These are phyloP conservation scores for Cyclopterus lumpus DNA, from an alignment of 2,797 vertebrate genomes.

Conservation along the genomic window DNA sequence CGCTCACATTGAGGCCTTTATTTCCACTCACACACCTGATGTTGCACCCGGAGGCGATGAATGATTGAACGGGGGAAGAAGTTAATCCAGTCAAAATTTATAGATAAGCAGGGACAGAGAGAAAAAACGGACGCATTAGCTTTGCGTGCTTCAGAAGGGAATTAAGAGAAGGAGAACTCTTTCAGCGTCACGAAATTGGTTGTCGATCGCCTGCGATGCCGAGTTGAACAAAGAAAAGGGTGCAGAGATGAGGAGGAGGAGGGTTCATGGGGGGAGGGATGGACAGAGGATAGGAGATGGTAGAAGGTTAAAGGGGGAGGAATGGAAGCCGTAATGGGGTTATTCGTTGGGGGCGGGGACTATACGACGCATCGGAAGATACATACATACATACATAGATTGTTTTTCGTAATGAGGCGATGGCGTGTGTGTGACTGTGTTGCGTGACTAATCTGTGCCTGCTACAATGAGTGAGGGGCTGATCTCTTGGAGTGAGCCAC, in stretches of 20 bases:
- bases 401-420: slow-evolving; percentile 48
- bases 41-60: not conserved
- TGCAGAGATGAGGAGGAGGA: slow-evolving; percentile 15
- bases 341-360: slow-evolving; percentile 36
- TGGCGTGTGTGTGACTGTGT: slow-evolving; percentile 35
- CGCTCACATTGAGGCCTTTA: slow-evolving; percentile 3
- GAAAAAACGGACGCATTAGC: slow-evolving; percentile 8
- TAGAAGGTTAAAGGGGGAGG: slow-evolving; percentile 58
- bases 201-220: slow-evolving; percentile 32
- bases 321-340: slow-evolving; percentile 39
- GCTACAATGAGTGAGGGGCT: slow-evolving; percentile 70
- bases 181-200: slow-evolving; percentile 46
- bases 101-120: not conserved
- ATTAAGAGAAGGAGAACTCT: slow-evolving; percentile 41
- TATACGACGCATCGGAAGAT: slow-evolving; percentile 23
- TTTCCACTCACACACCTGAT: slow-evolving; percentile 8
- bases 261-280: slow-evolving; percentile 10
- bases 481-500: slow-evolving; percentile 74
- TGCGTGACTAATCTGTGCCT: slow-evolving; percentile 73
- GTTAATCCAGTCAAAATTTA: slow-evolving; percentile 36
- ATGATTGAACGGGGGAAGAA: slow-evolving; percentile 12
- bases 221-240: slow-evolving; percentile 49
- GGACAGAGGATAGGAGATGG: slow-evolving; percentile 28
- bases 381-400: slow-evolving; percentile 50
- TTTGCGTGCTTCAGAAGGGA: slow-evolving; percentile 32